These are phyloP conservation scores for Gymnobelideus leadbeateri DNA, from an alignment of 2,113 vertebrate genomes.

Conservation along the genomic window DNA sequence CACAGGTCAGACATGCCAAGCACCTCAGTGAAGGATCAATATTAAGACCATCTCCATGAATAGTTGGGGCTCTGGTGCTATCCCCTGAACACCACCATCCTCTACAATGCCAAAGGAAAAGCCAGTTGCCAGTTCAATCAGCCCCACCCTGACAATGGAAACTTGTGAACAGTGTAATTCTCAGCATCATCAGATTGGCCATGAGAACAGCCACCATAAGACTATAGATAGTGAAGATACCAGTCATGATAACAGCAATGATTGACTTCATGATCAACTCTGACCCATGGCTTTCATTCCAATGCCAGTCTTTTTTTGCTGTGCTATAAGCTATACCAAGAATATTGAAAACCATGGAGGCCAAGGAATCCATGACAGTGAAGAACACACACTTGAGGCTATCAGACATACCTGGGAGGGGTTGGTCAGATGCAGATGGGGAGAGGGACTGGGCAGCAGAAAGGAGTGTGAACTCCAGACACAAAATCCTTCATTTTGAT, in stretches of 20 bases:
- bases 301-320: constrained; percentile 93
- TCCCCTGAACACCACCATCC: constrained; percentile 92
- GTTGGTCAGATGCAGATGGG: constrained; percentile 81
- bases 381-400: background rate
- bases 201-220: constrained; percentile 95
- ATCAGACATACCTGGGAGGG: background rate
- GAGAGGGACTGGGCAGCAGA: background rate
- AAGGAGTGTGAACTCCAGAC: background rate
- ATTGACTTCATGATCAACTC: constrained; percentile 98
- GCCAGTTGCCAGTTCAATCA: constrained; percentile 93
- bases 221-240: constrained; percentile 96
- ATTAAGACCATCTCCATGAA: constrained; percentile 97
- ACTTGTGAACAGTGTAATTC: constrained; percentile 90
- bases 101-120: constrained; percentile 95
- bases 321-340: constrained; percentile 95
- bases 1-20: constrained; percentile 95
- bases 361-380: background rate
- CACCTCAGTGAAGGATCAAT: constrained; percentile 94
- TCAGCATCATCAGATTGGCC: constrained; percentile 88
- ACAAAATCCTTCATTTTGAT: background rate
- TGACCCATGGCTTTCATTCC: constrained; percentile 95
- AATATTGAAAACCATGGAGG: constrained; percentile 79
- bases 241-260: constrained; percentile 95
- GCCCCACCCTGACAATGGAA: constrained; percentile 92
- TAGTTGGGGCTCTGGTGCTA: constrained; percentile 93